Percentiles rank a stretch among this genome's conserved stretches.
These are phyloP conservation scores for Lateolabrax maculatus DNA, from an alignment of 2,797 vertebrate species.

Conservation along the genomic window DNA sequence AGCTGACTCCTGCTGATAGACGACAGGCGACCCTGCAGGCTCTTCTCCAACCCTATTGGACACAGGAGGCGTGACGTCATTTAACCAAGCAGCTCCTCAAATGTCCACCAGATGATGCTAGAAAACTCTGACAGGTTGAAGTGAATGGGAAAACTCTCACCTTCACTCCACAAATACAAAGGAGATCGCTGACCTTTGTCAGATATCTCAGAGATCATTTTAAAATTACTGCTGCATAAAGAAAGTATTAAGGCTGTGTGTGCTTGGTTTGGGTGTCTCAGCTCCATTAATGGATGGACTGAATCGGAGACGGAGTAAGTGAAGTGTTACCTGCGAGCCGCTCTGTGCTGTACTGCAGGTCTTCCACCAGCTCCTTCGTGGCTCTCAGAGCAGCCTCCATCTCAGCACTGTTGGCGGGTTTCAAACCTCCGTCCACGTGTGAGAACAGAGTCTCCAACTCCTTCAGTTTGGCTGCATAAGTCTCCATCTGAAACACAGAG, in stretches of 20 bases:
- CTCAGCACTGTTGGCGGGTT: slow-evolving; percentile 38
- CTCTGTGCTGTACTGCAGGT: slow-evolving; percentile 81
- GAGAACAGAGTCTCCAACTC: slow-evolving; percentile 84
- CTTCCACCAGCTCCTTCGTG: slow-evolving; percentile 76
- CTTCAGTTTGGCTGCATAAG: slow-evolving; percentile 82
- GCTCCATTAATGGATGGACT: neutral
- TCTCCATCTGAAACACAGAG: slow-evolving; percentile 82
- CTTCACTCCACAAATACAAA: neutral
- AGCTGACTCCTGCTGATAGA: slow-evolving; percentile 80
- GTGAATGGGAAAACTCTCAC: neutral
- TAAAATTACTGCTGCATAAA: too few species aligned
- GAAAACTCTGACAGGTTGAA: neutral
- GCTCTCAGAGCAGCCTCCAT: slow-evolving; percentile 84
- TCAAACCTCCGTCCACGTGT: slow-evolving; percentile 45
- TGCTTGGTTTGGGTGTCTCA: too few species aligned
- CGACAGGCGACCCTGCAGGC: slow-evolving; percentile 81
- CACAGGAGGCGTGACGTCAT: neutral
- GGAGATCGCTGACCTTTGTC: neutral
- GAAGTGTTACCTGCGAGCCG: slow-evolving; percentile 68
- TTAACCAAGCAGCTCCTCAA: neutral
- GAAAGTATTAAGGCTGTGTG: too few species aligned
- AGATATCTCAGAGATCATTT: too few species aligned
- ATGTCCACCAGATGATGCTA: slow-evolving; percentile 4
- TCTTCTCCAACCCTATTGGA: slow-evolving; percentile 81
- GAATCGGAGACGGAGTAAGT: neutral